Percentiles rank a stretch among this genome's conserved stretches.
These are phyloP conservation scores for Brachyhypopomus gauderio DNA, from an alignment of 2,113 vertebrate genomes.

Conservation along the genomic window DNA sequence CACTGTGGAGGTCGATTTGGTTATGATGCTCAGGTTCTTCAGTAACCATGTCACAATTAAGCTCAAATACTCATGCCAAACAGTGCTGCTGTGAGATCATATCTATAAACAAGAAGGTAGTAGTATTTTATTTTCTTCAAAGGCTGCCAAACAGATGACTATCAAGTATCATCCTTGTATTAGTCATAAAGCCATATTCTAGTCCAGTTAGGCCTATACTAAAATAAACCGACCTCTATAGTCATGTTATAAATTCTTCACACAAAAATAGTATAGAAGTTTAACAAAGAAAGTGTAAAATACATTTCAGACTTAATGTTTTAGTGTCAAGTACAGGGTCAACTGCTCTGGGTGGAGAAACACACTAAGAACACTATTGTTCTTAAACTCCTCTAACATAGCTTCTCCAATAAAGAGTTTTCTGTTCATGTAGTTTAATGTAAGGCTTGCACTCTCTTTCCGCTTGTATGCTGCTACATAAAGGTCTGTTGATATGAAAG, in stretches of 20 bases:
- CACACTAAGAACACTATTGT: no score
- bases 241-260: background rate
- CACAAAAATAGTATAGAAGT: background rate
- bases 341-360: background rate
- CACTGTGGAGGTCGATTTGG: background rate
- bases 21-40: conserved; percentile 7
- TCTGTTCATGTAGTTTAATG: background rate
- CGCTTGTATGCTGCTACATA: no score
- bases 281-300: background rate
- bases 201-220: background rate
- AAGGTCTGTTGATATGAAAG: no score
- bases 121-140: conserved; percentile 10
- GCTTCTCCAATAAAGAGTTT: background rate
- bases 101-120: conserved; percentile 28
- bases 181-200: background rate
- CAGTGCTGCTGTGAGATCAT: conserved; percentile 38
- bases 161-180: conserved; percentile 11
- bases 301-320: background rate
- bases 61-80: conserved; percentile 25
- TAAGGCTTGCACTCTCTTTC: no score
- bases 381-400: background rate
- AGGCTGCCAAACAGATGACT: conserved; percentile 5
- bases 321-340: background rate
- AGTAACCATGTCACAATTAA: conserved; percentile 24
- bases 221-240: background rate